phyloP scores from a whole-genome alignment of 2,113 vertebrate species.

The Thamnaconus septentrionalis region DNA sequence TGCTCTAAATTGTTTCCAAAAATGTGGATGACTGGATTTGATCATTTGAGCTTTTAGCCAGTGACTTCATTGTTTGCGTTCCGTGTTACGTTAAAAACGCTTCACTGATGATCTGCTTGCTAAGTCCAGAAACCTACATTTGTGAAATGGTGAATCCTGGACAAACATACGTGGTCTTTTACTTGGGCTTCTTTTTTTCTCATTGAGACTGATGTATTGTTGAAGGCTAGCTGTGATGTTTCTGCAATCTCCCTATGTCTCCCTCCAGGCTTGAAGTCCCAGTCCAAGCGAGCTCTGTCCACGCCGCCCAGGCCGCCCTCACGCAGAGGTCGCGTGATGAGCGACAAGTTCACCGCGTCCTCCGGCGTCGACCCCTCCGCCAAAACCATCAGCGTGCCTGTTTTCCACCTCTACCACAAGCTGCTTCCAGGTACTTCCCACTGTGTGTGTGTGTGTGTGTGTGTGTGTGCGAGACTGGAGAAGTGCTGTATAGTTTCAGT shows the following conservation, averaged over 20 bases:
- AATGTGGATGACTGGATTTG: no score
- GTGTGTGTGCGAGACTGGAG: neutral
- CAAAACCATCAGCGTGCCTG: conserved; percentile 96
- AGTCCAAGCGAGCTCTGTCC: conserved; percentile 94
- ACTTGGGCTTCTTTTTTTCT: no score
- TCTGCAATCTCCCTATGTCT: neutral
- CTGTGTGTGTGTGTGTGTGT: neutral
- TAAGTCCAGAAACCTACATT: no score
- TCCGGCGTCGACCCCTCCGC: conserved; percentile 87
- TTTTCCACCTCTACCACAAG: conserved; percentile 97
- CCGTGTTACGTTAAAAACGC: no score
- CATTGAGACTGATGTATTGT: no score
- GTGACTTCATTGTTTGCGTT: no score
- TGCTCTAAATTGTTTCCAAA: no score
- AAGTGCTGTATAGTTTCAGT: neutral
- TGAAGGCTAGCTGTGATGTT: neutral
- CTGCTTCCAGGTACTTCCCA: conserved; percentile 78
- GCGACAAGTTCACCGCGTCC: conserved; percentile 88
- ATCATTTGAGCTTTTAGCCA: no score
- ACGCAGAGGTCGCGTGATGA: conserved; percentile 89
- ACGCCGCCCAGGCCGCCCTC: conserved; percentile 95
- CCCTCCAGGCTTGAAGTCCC: conserved; percentile 89
- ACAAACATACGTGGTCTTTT: no score
- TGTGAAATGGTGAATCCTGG: no score
- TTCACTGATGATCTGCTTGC: no score